phyloP scores from a whole-genome alignment of 2,113 vertebrate genomes.

The Sus scrofa region DNA sequence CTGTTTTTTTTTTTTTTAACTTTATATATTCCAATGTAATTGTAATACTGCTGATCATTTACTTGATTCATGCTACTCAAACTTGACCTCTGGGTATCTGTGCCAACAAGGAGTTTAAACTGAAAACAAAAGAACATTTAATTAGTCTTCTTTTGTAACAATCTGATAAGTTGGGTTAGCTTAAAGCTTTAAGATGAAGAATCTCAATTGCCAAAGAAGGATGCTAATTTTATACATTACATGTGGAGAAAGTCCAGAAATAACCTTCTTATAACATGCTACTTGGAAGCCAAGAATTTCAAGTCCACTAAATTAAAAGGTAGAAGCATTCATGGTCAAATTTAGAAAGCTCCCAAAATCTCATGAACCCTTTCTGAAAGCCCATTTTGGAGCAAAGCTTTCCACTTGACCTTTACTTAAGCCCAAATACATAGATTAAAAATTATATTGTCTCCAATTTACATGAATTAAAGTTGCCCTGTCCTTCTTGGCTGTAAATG shows the following conservation, averaged over 20 bases:
- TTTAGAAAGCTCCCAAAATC: conserved; percentile 78
- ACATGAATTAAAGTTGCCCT: background rate
- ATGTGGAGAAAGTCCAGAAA: conserved; percentile 76
- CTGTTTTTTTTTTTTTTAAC: conserved; percentile 45
- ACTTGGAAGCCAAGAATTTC: conserved; percentile 82
- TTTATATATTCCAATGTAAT: background rate
- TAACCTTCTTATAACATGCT: conserved; percentile 69
- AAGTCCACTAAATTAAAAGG: conserved; percentile 80
- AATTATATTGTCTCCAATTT: conserved; percentile 31
- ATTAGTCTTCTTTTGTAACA: conserved; percentile 72
- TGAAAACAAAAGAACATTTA: conserved; percentile 70
- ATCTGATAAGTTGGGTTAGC: conserved; percentile 71
- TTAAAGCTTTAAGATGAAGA: conserved; percentile 64
- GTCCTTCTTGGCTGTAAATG: conserved; percentile 29
- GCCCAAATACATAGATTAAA: conserved; percentile 67
- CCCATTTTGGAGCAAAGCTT: conserved; percentile 62
- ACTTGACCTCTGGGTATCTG: conserved; percentile 63
- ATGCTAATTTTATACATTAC: conserved; percentile 75
- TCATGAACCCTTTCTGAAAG: conserved; percentile 70
- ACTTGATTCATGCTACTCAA: conserved; percentile 39
- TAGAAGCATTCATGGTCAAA: conserved; percentile 75
- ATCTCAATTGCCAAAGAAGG: conserved; percentile 74
- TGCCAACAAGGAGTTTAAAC: conserved; percentile 50
- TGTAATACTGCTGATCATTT: conserved; percentile 45
- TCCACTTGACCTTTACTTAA: conserved; percentile 63